These are phyloP conservation scores for Xanthia icteritia DNA, from an alignment of 2,888 invertebrate genomes.

Conservation along the genomic window DNA sequence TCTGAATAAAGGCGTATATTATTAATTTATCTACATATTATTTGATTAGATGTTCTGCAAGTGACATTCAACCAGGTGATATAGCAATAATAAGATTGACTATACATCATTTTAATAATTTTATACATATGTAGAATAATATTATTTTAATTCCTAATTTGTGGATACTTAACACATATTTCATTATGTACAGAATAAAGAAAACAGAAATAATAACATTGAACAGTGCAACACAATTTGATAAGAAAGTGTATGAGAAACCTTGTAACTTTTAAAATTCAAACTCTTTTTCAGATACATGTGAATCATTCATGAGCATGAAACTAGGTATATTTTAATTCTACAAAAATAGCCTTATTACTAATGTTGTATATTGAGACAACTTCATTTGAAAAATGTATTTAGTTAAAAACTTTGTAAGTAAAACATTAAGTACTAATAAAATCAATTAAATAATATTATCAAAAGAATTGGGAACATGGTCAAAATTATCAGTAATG, in stretches of 20 bases:
- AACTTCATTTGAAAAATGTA: not conserved
- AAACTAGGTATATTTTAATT: not conserved
- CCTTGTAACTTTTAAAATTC: not conserved
- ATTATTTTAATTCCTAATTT: not conserved
- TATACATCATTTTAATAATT: not conserved
- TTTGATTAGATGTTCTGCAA: not conserved
- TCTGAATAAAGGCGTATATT: not conserved
- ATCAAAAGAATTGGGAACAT: constrained; percentile 84
- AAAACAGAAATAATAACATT: not conserved
- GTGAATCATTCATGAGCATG: not conserved
- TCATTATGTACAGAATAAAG: constrained; percentile 3
- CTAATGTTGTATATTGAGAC: constrained; percentile 4
- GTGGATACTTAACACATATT: constrained; percentile 1
- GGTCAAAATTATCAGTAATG: constrained; percentile 89
- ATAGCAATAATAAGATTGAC: not conserved
- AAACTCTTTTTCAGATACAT: no score
- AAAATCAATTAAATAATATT: constrained; percentile 74
- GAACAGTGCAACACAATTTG: not conserved
- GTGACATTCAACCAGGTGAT: not conserved
- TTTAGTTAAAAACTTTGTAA: not conserved
- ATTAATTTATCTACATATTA: not conserved
- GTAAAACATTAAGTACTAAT: not conserved
- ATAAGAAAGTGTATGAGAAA: not conserved
- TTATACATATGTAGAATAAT: not conserved
- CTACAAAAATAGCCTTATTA: not conserved